These are phyloP conservation scores for Cecropterus lyciades DNA, from an alignment of 1,140 invertebrate species.

Conservation along the genomic window DNA sequence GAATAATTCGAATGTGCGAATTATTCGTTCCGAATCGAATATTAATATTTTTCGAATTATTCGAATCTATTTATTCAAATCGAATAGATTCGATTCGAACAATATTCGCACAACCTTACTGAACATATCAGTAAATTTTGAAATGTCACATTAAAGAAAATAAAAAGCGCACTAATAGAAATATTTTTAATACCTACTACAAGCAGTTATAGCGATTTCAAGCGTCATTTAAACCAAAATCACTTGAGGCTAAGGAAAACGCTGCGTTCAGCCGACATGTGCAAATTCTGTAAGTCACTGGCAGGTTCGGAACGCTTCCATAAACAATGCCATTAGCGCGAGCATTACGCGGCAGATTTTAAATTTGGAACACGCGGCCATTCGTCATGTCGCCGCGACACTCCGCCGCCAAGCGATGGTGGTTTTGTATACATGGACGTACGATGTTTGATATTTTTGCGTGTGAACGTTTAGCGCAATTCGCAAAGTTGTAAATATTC, in stretches of 20 bases:
- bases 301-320: constrained; percentile 71
- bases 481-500: no score
- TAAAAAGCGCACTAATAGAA: no score
- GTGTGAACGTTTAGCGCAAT: neutral
- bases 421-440: constrained; percentile 37
- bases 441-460: constrained; percentile 59
- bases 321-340: constrained; percentile 80
- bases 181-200: neutral
- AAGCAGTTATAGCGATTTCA: constrained; percentile 59
- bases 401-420: constrained; percentile 52
- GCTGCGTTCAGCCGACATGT: constrained; percentile 47
- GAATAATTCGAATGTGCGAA: no score
- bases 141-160: no score
- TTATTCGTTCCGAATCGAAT: no score
- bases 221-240: constrained; percentile 58
- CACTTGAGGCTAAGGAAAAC: constrained; percentile 43
- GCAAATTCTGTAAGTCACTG: constrained; percentile 67
- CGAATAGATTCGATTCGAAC: no score
- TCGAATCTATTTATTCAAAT: no score
- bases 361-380: constrained; percentile 79
- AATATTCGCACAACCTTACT: no score
- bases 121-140: no score
- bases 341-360: constrained; percentile 81
- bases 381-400: constrained; percentile 82
- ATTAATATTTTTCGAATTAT: no score